These are phyloP conservation scores for Nesidiocoris tenuis DNA, from an alignment of 2,888 invertebrate species.

Conservation along the genomic window DNA sequence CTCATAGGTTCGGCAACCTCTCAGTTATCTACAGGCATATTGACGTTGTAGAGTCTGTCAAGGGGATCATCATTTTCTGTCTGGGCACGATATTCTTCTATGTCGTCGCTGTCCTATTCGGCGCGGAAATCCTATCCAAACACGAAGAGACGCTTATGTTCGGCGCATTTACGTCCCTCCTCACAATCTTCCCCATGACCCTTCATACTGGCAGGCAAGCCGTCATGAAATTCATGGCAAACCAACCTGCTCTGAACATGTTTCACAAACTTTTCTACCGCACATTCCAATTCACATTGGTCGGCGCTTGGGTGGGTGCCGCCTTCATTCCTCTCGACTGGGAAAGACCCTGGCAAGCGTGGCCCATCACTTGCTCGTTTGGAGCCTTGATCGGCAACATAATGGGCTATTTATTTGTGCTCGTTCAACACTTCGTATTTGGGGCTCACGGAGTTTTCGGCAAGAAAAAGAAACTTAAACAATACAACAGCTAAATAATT, in stretches of 20 bases:
- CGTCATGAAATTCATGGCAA: slow-evolving; percentile 54
- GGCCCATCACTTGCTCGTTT: slow-evolving; percentile 71
- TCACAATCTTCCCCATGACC: slow-evolving; percentile 65
- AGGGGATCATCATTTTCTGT: slow-evolving; percentile 57
- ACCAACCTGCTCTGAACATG: slow-evolving; percentile 56
- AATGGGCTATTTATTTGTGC: slow-evolving; percentile 56
- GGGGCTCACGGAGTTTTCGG: slow-evolving; percentile 18
- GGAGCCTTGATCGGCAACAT: slow-evolving; percentile 67
- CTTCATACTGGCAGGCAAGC: slow-evolving; percentile 61
- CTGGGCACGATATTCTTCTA: slow-evolving; percentile 61
- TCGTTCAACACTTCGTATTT: slow-evolving; percentile 37
- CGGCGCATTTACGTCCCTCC: slow-evolving; percentile 61
- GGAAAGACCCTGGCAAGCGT: slow-evolving; percentile 85
- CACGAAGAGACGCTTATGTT: slow-evolving; percentile 70
- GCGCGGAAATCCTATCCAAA: slow-evolving; percentile 65
- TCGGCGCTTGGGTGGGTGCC: slow-evolving; percentile 83
- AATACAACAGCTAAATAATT: neutral
- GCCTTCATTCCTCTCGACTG: slow-evolving; percentile 86
- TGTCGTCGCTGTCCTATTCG: slow-evolving; percentile 65
- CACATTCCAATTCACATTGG: slow-evolving; percentile 61
- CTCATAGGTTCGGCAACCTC: slow-evolving; percentile 19
- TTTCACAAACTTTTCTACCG: slow-evolving; percentile 49
- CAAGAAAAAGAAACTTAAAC: slow-evolving; percentile 20
- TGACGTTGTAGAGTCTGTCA: slow-evolving; percentile 54
- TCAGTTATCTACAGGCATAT: slow-evolving; percentile 31